A percentile compares a stretch with the other conserved stretches of the same genome.
Evolutionary conservation across 1,140 invertebrate genomes (phyloP).

Genomic region (Goniozus legneri): DNA sequence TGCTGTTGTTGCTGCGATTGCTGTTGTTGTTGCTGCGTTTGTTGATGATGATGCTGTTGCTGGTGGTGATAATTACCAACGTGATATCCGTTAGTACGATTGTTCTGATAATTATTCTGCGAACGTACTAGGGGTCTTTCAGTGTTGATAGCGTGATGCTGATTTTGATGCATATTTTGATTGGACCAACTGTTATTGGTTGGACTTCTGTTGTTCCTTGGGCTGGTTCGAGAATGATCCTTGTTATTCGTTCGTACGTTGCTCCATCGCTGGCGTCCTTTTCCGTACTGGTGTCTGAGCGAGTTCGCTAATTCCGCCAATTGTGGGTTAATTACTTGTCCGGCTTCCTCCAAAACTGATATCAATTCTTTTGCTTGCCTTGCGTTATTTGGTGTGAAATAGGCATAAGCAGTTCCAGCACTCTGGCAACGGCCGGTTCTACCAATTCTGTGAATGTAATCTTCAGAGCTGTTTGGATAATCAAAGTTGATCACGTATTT

Average conservation of each 20-base stretch:
- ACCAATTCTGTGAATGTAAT: conserved; percentile 98
- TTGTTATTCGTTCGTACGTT: conserved; percentile 40
- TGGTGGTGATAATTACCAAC: conserved; percentile 15
- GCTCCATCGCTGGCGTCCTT: conserved; percentile 56
- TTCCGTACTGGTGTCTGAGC: conserved; percentile 48
- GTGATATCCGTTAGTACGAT: conserved; percentile 41
- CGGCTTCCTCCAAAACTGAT: conserved; percentile 86
- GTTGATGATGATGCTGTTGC: conserved; percentile 14
- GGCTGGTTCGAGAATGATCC: conserved; percentile 46
- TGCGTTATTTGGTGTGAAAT: conserved; percentile 88
- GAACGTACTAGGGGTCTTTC: conserved; percentile 35
- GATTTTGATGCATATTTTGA: conserved; percentile 27
- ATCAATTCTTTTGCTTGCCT: conserved; percentile 89
- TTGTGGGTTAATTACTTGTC: conserved; percentile 79
- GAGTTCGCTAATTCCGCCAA: conserved; percentile 63
- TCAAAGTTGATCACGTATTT: conserved; percentile 99
- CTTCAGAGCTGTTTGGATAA: conserved; percentile 97
- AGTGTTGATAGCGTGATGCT: conserved; percentile 19
- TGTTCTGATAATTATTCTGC: conserved; percentile 41
- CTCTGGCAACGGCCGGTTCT: conserved; percentile 90
- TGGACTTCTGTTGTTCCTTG: conserved; percentile 45
- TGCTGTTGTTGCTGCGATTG: conserved; percentile 13
- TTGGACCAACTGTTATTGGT: conserved; percentile 44
- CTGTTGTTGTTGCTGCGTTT: conserved; percentile 10
- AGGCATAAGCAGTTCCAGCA: conserved; percentile 95